Percentiles rank a stretch among this genome's conserved stretches.
These are phyloP conservation scores for Apostichopus japonicus DNA, from an alignment of 35 echinoderm and acorn worm genomes.

Conservation along the genomic window DNA sequence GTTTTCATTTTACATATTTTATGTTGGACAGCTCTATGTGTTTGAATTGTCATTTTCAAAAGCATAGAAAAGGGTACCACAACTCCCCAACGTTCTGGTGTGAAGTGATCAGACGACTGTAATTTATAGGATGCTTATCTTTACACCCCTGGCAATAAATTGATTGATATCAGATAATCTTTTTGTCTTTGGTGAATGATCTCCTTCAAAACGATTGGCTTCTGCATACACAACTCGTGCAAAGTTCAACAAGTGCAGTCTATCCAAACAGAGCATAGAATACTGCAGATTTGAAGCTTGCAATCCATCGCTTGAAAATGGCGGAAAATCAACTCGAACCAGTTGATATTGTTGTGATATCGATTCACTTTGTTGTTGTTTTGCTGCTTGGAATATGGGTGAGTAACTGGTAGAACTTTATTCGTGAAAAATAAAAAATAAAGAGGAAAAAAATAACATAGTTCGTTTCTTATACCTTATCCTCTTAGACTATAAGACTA, in stretches of 20 bases:
- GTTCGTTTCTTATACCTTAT: no score
- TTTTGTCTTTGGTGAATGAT: no score
- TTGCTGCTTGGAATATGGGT: conserved; percentile 73
- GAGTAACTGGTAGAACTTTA: conserved; percentile 20
- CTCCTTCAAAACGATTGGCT: neutral
- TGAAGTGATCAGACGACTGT: no score
- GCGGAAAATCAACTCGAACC: conserved; percentile 4
- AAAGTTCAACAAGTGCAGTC: neutral
- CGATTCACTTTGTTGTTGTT: conserved; percentile 61
- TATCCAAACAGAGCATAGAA: neutral
- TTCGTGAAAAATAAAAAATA: neutral
- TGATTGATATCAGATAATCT: no score
- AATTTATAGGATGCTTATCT: no score
- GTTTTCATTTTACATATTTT: no score
- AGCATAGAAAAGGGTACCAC: no score
- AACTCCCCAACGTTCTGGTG: no score
- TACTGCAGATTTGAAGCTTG: neutral
- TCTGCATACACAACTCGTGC: neutral
- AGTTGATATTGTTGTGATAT: conserved; percentile 66
- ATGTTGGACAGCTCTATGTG: no score
- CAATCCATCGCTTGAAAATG: neutral
- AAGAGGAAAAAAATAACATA: no score
- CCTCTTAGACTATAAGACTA: neutral
- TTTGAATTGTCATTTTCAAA: no score
- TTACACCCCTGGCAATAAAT: no score